These are phyloP conservation scores for Caranx ignobilis DNA, from an alignment of 2,113 vertebrate genomes.

Conservation along the genomic window DNA sequence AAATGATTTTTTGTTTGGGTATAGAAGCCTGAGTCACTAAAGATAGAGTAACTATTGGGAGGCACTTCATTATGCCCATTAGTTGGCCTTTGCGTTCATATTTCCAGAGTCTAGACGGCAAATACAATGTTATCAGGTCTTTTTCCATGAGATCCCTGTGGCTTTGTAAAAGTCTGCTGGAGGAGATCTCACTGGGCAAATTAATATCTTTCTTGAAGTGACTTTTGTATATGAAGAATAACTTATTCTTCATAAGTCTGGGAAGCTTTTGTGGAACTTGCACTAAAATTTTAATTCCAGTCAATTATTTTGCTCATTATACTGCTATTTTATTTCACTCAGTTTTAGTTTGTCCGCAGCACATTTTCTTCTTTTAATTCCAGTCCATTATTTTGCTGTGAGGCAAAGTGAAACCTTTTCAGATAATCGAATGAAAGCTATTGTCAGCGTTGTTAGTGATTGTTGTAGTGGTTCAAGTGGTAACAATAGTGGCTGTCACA, in stretches of 20 bases:
- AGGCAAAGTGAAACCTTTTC: background rate
- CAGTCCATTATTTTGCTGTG: background rate
- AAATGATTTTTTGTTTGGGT: constrained; percentile 44
- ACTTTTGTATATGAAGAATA: constrained; percentile 8
- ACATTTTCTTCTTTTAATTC: background rate
- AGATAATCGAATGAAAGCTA: background rate
- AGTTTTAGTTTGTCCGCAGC: background rate
- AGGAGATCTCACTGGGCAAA: constrained; percentile 23
- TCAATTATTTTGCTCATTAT: background rate
- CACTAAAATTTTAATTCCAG: background rate
- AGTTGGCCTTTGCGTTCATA: constrained; percentile 24
- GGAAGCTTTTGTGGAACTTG: background rate
- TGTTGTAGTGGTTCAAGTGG: background rate
- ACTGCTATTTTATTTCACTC: background rate
- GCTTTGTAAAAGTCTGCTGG: constrained; percentile 14
- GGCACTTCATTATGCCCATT: constrained; percentile 31
- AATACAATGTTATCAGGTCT: constrained; percentile 15
- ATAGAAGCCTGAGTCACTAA: constrained; percentile 11
- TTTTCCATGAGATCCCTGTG: constrained; percentile 14
- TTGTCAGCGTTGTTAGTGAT: background rate
- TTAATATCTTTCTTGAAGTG: constrained; percentile 17
- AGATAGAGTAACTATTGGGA: constrained; percentile 17
- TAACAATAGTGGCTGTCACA: too few species aligned
- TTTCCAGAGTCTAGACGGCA: constrained; percentile 24
- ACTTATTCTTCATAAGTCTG: constrained; percentile 16